phyloP scores from a whole-genome alignment of 1,140 invertebrate genomes.

The Batillaria attramentaria region DNA sequence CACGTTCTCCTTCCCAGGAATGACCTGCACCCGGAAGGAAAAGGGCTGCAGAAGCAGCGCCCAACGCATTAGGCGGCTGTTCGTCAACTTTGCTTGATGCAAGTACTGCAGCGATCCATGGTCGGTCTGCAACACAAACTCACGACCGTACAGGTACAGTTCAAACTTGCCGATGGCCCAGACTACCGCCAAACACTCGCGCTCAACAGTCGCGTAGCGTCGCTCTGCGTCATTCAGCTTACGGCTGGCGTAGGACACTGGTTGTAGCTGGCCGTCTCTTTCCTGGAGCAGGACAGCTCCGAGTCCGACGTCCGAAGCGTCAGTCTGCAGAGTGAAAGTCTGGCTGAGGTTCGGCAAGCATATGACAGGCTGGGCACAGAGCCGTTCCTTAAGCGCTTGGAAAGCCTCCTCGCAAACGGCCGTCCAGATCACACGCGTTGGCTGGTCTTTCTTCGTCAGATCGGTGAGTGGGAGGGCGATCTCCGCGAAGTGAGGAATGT shows the following conservation, averaged over 20 bases:
- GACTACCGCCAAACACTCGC: slow-evolving; percentile 68
- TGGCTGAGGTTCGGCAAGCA: slow-evolving; percentile 60
- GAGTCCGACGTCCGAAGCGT: slow-evolving; percentile 45
- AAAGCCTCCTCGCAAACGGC: slow-evolving; percentile 31
- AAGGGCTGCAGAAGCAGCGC: slow-evolving; percentile 34
- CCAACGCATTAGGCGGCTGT: slow-evolving; percentile 43
- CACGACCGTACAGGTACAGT: slow-evolving; percentile 68
- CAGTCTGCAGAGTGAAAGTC: slow-evolving; percentile 61
- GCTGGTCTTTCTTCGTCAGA: slow-evolving; percentile 33
- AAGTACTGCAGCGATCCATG: slow-evolving; percentile 71
- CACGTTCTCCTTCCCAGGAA: slow-evolving; percentile 1
- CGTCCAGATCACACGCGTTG: slow-evolving; percentile 24
- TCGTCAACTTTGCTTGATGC: slow-evolving; percentile 30
- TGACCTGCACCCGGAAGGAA: background rate
- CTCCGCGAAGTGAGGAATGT: slow-evolving; percentile 66
- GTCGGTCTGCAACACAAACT: slow-evolving; percentile 73
- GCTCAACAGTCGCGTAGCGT: slow-evolving; percentile 68
- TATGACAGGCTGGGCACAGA: slow-evolving; percentile 32
- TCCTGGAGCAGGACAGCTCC: slow-evolving; percentile 47
- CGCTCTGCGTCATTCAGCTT: slow-evolving; percentile 39
- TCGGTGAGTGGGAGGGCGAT: slow-evolving; percentile 59
- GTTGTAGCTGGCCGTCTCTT: slow-evolving; percentile 30
- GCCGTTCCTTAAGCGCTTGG: slow-evolving; percentile 8
- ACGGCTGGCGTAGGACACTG: slow-evolving; percentile 52
- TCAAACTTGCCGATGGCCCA: slow-evolving; percentile 69